These are phyloP conservation scores for Ptychoptera albimana DNA, from an alignment of 2,888 invertebrate genomes.

Conservation along the genomic window DNA sequence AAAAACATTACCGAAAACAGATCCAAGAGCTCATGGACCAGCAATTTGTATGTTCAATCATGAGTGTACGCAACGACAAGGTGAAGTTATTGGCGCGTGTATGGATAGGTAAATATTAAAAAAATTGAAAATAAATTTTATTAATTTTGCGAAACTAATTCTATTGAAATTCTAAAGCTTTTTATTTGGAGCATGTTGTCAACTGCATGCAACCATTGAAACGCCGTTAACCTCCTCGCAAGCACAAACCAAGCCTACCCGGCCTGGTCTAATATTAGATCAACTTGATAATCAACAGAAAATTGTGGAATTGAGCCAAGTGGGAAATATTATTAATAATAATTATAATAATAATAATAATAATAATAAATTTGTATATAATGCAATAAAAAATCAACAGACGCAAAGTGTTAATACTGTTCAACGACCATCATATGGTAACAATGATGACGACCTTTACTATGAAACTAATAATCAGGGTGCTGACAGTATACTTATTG, in stretches of 20 bases:
- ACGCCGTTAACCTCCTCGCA: constrained; percentile 21
- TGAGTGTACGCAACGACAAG: constrained; percentile 63
- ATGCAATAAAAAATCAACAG: neutral
- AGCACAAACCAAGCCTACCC: constrained; percentile 17
- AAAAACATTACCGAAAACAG: constrained; percentile 39
- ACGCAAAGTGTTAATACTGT: neutral
- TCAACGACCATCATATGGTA: too few species aligned
- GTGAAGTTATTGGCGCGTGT: constrained; percentile 75
- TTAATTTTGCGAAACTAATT: neutral
- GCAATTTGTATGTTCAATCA: constrained; percentile 90
- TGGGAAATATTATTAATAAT: constrained; percentile 1
- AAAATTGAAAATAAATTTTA: neutral
- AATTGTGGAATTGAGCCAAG: neutral
- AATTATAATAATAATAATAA: neutral
- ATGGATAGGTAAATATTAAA: constrained; percentile 52
- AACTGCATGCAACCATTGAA: constrained; percentile 40
- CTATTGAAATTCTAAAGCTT: constrained; percentile 27
- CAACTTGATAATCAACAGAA: constrained; percentile 14
- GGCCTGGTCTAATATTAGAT: constrained; percentile 16
- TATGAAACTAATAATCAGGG: too few species aligned
- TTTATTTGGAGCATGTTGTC: constrained; percentile 83
- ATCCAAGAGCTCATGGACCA: constrained; percentile 41
- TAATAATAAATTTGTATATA: neutral
- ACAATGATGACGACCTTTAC: too few species aligned
- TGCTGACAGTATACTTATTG: too few species aligned